These are phyloP conservation scores for Caenorhabditis brenneri DNA, from an alignment of 1,140 invertebrate species.

Conservation along the genomic window DNA sequence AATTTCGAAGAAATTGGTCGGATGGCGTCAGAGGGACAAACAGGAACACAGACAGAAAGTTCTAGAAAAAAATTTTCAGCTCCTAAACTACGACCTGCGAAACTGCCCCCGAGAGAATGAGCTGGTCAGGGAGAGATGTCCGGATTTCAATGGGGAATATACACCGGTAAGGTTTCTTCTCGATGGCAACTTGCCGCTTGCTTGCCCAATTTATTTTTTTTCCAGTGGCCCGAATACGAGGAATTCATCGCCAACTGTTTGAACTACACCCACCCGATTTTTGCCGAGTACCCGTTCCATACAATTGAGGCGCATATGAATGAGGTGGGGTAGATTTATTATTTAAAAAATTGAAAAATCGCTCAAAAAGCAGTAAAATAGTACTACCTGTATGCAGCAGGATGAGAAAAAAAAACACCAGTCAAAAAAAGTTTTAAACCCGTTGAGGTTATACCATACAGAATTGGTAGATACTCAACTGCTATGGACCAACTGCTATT, in stretches of 20 bases:
- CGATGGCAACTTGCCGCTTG: not conserved
- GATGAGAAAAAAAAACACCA: too few relatives aligned
- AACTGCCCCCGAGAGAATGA: not conserved
- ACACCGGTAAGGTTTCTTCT: not conserved
- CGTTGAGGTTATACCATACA: too few relatives aligned
- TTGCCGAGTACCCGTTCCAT: not conserved
- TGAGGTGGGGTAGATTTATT: not conserved
- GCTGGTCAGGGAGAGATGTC: not conserved
- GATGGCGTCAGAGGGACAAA: too few relatives aligned
- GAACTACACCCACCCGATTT: not conserved
- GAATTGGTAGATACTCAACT: too few relatives aligned
- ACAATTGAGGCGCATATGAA: constrained; percentile 4
- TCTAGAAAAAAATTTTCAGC: not conserved
- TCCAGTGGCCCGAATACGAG: not conserved
- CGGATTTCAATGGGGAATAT: not conserved
- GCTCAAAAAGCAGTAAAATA: too few relatives aligned
- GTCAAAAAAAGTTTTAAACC: too few relatives aligned
- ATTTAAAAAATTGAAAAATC: too few relatives aligned
- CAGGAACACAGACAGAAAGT: too few relatives aligned
- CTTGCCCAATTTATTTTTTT: not conserved
- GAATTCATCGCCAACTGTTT: not conserved
- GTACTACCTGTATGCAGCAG: too few relatives aligned
- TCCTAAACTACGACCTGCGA: not conserved
- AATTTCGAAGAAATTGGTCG: too few relatives aligned
- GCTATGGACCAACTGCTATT: too few relatives aligned